Conservation (phyloP, 2,888 invertebrate species). For the Prosapia bicincta region DNA sequence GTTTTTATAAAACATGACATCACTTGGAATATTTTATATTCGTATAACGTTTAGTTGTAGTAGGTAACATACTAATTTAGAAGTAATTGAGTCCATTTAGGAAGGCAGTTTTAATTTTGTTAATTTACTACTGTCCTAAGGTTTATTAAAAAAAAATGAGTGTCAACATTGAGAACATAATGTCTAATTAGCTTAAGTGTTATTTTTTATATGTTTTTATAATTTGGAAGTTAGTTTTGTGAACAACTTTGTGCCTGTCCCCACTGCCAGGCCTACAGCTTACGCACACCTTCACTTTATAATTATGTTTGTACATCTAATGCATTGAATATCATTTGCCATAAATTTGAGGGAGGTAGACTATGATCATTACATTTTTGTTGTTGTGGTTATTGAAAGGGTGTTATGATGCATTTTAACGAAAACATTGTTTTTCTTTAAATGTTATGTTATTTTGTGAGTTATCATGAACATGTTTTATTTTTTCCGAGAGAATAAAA, state of each 20-base stretch:
- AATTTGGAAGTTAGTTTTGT: background rate
- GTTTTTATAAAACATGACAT: background rate
- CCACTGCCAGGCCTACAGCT: constrained; percentile 15
- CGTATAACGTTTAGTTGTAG: background rate
- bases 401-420: too few relatives aligned
- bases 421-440: too few relatives aligned
- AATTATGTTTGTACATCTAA: too few relatives aligned
- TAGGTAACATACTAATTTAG: background rate
- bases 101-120: background rate
- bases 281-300: constrained; percentile 6
- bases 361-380: too few relatives aligned
- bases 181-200: background rate
- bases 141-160: background rate
- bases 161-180: background rate
- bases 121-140: background rate
- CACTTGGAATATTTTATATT: background rate
- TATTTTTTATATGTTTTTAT: background rate
- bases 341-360: background rate
- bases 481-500: too few relatives aligned
- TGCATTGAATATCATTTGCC: too few relatives aligned
- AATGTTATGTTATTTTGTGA: background rate
- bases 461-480: background rate
- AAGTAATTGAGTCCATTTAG: background rate
- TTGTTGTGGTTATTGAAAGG: too few relatives aligned
- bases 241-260: constrained; percentile 3